Percentiles rank a stretch among this genome's conserved stretches.
These are phyloP conservation scores for Troilus luridus DNA, from an alignment of 2,888 invertebrate genomes.

Conservation along the genomic window DNA sequence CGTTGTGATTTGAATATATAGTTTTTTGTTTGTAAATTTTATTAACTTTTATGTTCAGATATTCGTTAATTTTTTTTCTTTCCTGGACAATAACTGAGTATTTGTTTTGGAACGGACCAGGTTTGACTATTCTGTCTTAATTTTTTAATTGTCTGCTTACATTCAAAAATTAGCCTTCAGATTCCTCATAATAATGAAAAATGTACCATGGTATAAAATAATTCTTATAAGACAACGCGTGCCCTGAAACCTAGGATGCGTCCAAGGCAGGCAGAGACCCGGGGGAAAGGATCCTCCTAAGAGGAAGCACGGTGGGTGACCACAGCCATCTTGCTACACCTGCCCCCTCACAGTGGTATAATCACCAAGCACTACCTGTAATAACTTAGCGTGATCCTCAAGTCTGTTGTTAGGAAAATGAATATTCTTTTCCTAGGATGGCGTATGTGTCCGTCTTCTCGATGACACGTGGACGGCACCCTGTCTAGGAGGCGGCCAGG, in stretches of 20 bases:
- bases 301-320: constrained; percentile 25
- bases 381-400: neutral
- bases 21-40: too few relatives aligned
- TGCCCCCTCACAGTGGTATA: neutral
- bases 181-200: neutral
- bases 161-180: neutral
- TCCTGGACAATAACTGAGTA: too few relatives aligned
- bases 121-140: too few relatives aligned
- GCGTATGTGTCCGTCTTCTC: neutral
- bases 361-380: neutral
- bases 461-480: neutral
- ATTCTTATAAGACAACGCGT: neutral
- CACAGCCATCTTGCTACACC: constrained; percentile 38
- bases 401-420: neutral
- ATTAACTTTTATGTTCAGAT: too few relatives aligned
- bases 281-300: neutral
- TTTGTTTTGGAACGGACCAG: too few relatives aligned
- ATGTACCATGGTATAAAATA: neutral
- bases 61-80: too few relatives aligned
- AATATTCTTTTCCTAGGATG: neutral
- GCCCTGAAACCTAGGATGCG: neutral
- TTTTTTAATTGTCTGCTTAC: too few relatives aligned
- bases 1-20: too few relatives aligned
- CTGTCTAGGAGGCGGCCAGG: neutral
- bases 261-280: neutral